phyloP scores from a whole-genome alignment of 2,888 invertebrate genomes.

The Epiblema foenella region DNA sequence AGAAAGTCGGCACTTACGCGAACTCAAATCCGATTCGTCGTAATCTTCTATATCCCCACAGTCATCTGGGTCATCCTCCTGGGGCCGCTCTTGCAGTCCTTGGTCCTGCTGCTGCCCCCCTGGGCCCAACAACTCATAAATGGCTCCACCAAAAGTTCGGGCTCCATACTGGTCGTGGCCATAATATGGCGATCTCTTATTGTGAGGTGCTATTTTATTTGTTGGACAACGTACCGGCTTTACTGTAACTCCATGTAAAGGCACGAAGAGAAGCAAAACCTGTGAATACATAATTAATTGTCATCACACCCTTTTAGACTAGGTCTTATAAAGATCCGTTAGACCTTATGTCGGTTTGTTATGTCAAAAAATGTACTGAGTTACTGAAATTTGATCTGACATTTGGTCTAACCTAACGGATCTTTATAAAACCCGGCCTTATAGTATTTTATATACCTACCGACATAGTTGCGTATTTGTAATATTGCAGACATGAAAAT shows the following conservation, averaged over 20 bases:
- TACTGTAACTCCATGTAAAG: slow-evolving; percentile 66
- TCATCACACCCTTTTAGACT: neutral
- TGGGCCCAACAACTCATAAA: slow-evolving; percentile 63
- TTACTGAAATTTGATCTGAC: too few relatives aligned
- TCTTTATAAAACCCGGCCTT: too few relatives aligned
- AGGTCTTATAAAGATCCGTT: too few relatives aligned
- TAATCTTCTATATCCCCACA: slow-evolving; percentile 80
- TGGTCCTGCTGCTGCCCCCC: slow-evolving; percentile 50
- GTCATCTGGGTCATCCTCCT: slow-evolving; percentile 70
- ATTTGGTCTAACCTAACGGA: too few relatives aligned
- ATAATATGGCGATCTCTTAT: slow-evolving; percentile 54
- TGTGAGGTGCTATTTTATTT: slow-evolving; percentile 77
- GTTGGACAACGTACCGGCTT: slow-evolving; percentile 72
- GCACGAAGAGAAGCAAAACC: slow-evolving; percentile 52
- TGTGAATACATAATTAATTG: slow-evolving; percentile 48
- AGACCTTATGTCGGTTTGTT: too few relatives aligned
- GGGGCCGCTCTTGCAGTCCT: slow-evolving; percentile 66
- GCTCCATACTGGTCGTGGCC: slow-evolving; percentile 53
- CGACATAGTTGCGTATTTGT: too few relatives aligned
- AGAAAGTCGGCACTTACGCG: slow-evolving; percentile 59
- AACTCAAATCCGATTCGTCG: slow-evolving; percentile 76
- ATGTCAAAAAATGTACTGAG: too few relatives aligned
- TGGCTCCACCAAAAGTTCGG: slow-evolving; percentile 67
- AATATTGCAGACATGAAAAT: too few relatives aligned
- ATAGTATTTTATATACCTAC: too few relatives aligned